Percentiles rank a stretch among this genome's conserved stretches.
These are phyloP conservation scores for Diadegma fenestrale DNA, from an alignment of 2,888 invertebrate species.

Conservation along the genomic window DNA sequence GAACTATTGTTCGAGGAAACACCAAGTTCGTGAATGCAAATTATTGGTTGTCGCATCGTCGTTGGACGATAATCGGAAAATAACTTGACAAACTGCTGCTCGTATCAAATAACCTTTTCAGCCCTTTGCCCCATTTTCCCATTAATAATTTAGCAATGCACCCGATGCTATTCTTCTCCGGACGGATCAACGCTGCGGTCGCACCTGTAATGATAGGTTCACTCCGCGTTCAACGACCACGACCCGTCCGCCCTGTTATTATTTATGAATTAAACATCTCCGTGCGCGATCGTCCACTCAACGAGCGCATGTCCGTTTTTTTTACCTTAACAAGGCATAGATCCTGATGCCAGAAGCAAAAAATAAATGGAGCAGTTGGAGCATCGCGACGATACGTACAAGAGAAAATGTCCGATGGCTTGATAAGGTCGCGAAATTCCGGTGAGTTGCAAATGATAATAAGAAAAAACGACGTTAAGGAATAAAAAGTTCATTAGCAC, in stretches of 20 bases:
- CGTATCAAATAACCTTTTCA: background rate
- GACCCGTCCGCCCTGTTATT: background rate
- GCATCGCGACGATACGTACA: background rate
- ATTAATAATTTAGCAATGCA: constrained; percentile 53
- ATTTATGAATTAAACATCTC: constrained; percentile 53
- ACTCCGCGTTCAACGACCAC: constrained; percentile 22
- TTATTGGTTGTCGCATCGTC: constrained; percentile 28
- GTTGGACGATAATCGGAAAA: background rate
- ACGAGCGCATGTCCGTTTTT: constrained; percentile 44
- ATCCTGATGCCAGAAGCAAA: background rate
- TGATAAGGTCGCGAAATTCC: background rate
- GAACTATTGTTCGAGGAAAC: constrained; percentile 21
- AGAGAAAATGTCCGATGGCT: background rate
- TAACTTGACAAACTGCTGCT: background rate
- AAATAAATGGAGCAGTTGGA: background rate
- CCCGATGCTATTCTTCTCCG: constrained; percentile 25
- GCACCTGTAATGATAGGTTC: constrained; percentile 56
- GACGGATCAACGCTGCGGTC: constrained; percentile 25
- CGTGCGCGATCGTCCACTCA: background rate
- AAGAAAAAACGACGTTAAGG: too few relatives aligned
- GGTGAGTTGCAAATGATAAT: background rate
- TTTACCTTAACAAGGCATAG: background rate
- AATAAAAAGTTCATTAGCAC: background rate
- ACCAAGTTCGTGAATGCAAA: background rate
- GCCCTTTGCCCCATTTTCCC: constrained; percentile 6